A percentile compares a stretch with the other conserved stretches of the same genome.
Conservation (phyloP, 1,140 invertebrate species). For the Drosophila eugracilis region DNA sequence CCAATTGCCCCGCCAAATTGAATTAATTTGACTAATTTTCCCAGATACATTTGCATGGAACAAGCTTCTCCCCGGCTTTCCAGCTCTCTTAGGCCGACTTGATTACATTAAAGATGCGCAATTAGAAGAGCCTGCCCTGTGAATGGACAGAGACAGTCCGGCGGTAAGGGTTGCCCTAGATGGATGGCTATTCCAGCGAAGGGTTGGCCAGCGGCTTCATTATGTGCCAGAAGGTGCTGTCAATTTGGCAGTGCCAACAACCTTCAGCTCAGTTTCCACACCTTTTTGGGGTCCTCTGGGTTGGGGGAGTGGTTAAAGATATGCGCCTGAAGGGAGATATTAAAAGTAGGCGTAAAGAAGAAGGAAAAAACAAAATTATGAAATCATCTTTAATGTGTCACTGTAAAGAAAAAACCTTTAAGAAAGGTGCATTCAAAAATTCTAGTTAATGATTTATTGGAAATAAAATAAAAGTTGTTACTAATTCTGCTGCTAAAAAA, state of each 20-base stretch:
- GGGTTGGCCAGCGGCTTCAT: slow-evolving; percentile 32
- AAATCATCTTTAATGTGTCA: slow-evolving; percentile 8
- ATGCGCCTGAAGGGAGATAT: slow-evolving; percentile 51
- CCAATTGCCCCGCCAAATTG: slow-evolving; percentile 59
- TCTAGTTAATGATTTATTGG: too few species aligned
- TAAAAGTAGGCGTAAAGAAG: slow-evolving; percentile 23
- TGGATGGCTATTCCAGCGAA: neutral
- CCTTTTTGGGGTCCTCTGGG: neutral
- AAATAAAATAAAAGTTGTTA: too few species aligned
- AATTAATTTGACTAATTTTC: slow-evolving; percentile 78
- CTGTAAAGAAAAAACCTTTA: neutral
- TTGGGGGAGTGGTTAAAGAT: slow-evolving; percentile 27
- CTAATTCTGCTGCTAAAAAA: too few species aligned
- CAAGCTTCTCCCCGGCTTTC: neutral
- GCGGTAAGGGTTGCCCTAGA: slow-evolving; percentile 38
- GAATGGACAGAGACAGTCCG: slow-evolving; percentile 17
- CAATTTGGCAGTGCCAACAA: slow-evolving; percentile 29
- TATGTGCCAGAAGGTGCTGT: slow-evolving; percentile 63
- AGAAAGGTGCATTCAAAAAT: too few species aligned
- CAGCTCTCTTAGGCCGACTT: slow-evolving; percentile 14
- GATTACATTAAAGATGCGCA: slow-evolving; percentile 80
- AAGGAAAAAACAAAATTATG: neutral
- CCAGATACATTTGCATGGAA: slow-evolving; percentile 59
- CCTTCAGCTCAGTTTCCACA: neutral
- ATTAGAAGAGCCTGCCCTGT: slow-evolving; percentile 46